Evolutionary conservation across 2,888 invertebrate genomes (phyloP).

Genomic region (Agelastica alni): DNA sequence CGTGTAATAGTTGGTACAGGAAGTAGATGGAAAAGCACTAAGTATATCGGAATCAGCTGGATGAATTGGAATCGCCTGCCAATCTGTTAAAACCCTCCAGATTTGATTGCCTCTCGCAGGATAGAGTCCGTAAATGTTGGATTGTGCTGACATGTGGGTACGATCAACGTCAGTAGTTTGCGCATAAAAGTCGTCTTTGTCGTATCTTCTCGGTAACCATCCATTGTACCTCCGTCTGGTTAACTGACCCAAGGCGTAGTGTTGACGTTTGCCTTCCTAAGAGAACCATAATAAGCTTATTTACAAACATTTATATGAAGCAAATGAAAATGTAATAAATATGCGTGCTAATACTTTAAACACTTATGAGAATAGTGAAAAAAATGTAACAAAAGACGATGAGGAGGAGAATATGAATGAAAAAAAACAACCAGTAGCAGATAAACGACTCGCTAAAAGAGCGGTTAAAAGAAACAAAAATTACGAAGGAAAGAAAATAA

Average conservation of each 20-base stretch:
- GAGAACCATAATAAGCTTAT: no score
- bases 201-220: constrained; percentile 60
- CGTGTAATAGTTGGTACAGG: constrained; percentile 16
- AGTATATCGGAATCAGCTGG: constrained; percentile 59
- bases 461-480: no score
- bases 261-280: constrained; percentile 67
- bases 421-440: no score
- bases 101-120: constrained; percentile 62
- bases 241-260: constrained; percentile 72
- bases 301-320: no score
- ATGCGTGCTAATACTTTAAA: no score
- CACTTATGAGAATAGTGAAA: no score
- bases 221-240: constrained; percentile 68
- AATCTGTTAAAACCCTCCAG: constrained; percentile 64
- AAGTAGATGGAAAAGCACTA: background rate
- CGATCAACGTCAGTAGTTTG: constrained; percentile 81
- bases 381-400: no score
- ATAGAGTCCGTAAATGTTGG: constrained; percentile 74
- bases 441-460: no score
- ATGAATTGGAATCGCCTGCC: constrained; percentile 77
- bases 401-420: no score
- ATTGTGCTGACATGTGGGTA: constrained; percentile 81
- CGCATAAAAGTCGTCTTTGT: constrained; percentile 59
- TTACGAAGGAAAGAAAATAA: no score
- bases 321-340: no score